phyloP scores from a whole-genome alignment of 2,113 vertebrate genomes.

The Hemibagrus wyckioides region DNA sequence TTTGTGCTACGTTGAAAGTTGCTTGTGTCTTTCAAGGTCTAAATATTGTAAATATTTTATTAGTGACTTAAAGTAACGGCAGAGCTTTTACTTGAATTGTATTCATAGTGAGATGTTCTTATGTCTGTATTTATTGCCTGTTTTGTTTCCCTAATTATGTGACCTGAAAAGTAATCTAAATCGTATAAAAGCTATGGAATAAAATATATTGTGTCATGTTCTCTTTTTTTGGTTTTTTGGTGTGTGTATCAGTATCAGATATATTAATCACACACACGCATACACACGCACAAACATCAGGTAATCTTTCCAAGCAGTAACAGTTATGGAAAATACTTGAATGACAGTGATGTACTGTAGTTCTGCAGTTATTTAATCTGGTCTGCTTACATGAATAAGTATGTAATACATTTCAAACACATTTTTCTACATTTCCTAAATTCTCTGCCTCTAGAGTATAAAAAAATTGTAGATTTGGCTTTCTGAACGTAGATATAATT shows the following conservation, averaged over 20 bases:
- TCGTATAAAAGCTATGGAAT: constrained; percentile 61
- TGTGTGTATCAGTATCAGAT: not conserved
- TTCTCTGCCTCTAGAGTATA: not conserved
- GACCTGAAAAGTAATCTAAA: constrained; percentile 57
- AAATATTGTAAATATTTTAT: constrained; percentile 51
- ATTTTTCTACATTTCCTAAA: not conserved
- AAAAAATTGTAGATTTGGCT: not conserved
- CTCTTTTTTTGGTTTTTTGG: not conserved
- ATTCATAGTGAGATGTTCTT: constrained; percentile 38
- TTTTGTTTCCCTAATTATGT: constrained; percentile 47
- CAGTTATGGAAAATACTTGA: constrained; percentile 2
- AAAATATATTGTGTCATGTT: constrained; percentile 40
- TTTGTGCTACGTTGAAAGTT: not conserved
- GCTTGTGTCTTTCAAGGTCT: constrained; percentile 43
- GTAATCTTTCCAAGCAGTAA: not conserved
- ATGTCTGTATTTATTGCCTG: constrained; percentile 57
- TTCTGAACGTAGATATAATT: not conserved
- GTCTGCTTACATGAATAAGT: not conserved
- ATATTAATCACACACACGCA: not conserved
- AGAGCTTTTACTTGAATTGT: constrained; percentile 63
- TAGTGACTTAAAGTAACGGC: constrained; percentile 48
- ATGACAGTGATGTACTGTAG: not conserved
- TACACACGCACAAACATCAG: not conserved
- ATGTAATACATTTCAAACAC: not conserved
- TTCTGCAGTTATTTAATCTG: not conserved